A percentile compares a stretch with the other conserved stretches of the same genome.
phyloP scores from a whole-genome alignment of 1,140 invertebrate species.

The Cydia pomonella region DNA sequence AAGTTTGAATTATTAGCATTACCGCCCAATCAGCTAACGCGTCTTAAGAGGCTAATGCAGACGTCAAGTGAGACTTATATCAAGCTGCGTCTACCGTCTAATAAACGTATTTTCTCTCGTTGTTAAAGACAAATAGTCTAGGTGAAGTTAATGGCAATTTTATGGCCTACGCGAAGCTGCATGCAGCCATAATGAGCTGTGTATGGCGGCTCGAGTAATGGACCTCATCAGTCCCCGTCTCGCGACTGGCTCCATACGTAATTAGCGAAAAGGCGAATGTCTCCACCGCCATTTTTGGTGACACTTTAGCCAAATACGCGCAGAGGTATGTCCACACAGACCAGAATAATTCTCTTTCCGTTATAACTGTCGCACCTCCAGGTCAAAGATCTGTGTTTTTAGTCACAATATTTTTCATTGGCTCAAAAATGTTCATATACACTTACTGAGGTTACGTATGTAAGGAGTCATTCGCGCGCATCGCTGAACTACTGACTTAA shows the following conservation, averaged over 20 bases:
- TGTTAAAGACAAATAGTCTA: conserved; percentile 55
- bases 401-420: background rate
- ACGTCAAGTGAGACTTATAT: background rate
- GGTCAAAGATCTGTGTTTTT: conserved; percentile 3
- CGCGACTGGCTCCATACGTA: conserved; percentile 51
- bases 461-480: conserved; percentile 21
- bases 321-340: background rate
- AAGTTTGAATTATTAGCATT: background rate
- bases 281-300: conserved; percentile 44
- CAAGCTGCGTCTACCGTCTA: conserved; percentile 30
- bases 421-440: conserved; percentile 12
- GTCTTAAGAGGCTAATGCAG: background rate
- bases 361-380: conserved; percentile 29
- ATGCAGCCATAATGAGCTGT: conserved; percentile 46
- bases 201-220: conserved; percentile 47
- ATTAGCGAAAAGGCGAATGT: conserved; percentile 52
- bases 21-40: background rate
- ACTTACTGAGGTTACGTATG: background rate
- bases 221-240: conserved; percentile 46
- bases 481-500: conserved; percentile 27
- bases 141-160: conserved; percentile 56
- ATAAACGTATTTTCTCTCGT: conserved; percentile 53
- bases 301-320: conserved; percentile 34
- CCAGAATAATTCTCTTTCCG: conserved; percentile 6
- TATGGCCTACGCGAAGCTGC: conserved; percentile 48